Evolutionary conservation across 2,797 vertebrate genomes (phyloP), one percentile per base, ranked within the genome.

Genomic region (Smutsia gigantea): DNA sequence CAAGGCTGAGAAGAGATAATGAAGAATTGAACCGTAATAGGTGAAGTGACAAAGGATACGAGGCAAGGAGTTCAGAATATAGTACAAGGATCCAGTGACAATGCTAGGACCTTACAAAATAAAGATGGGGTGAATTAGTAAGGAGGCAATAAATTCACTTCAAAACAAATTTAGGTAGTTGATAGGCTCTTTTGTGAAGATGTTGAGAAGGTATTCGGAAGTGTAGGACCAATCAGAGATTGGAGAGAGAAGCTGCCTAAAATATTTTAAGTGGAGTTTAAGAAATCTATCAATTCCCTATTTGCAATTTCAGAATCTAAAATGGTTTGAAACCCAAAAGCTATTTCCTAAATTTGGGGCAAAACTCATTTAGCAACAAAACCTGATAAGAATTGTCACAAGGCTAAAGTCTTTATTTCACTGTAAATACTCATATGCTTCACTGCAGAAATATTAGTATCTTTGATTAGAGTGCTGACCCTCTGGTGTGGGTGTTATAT

Each of bases 351-450:
- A 64, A 51, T 81, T 75, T 77, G 37, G 17, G 55, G 23, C 15
- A 89, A 92, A 93, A 82, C 23, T 89, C 39, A 89, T 90, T 83
- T 86, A 55, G 31, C 31, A 63, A 15, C 7, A 90, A 92, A 78
- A 64, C 25, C 34, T 46, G 31, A 2, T 87, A 51, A 78, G 34
- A 68, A 95, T 37, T 64, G 4, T n/a, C 31, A 18, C 69, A 25
- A 31, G 27, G 39, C n/a, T 93, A 19, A 1, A 68, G 21, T 81
- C 42, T 94, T 72, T 49, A n/a, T 31, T 27, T 39, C 23, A 53
- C 4, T 61, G 14, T 84, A 84, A 95, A 57, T 39, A 87, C 27
- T 68, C 51, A 17, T 57, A 49, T 31, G 71, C 4, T 82, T 94
- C 49, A 69, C 29, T 29, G 39, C 11, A 87, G 11, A 95, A 64